Evolutionary conservation across 2,888 invertebrate species (phyloP), one percentile per base, ranked within the genome.

Genomic region (Lepidochitona cinerea): DNA sequence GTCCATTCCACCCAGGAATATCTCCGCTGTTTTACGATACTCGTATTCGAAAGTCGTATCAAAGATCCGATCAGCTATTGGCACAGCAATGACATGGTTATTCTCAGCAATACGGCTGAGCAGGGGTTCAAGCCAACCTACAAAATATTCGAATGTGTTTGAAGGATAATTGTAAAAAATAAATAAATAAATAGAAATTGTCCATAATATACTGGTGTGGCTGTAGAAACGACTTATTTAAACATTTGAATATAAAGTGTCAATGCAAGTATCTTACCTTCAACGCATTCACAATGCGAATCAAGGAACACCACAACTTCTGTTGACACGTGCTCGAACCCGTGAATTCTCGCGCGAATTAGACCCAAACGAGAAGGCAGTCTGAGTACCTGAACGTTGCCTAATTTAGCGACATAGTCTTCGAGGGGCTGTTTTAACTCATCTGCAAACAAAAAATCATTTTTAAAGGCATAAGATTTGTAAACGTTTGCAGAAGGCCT

Each of bases 1-100:
- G 90, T 97, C 97, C 88, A 98, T 97, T 0, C 97, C 98, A 2
- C 98, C 98, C 59, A 96, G 93, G 0, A 98, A 59, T 14, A 59
- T 59, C 4, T 26, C 29, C 14, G 23, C 26, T 3, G 59, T 59
- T 14, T 32, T 14, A 23, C 59, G 59, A 26, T 29, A 59, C 1
- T 26, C 26, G 59, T 59, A 59, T 29, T 4, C 59, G 12, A 68
- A 68, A 12, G n/a, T 32, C 9, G 37, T 37, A 6, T 36, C 37
- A 6, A 6, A 37, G 23, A 68, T 37, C 23, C 18, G 37, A 29
- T 68, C 68, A 1, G 41, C 41, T 12, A 68, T 18, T 1, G 68
- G 68, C 6, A 41, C 33, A 41, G 68, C 41, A 9, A 68, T 41
- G 26, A 12, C 41, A 1, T 26, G 23, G 9, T 26, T 29, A 37